Evolutionary conservation across 2,113 vertebrate genomes (phyloP).

Genomic region (Calcarius ornatus): DNA sequence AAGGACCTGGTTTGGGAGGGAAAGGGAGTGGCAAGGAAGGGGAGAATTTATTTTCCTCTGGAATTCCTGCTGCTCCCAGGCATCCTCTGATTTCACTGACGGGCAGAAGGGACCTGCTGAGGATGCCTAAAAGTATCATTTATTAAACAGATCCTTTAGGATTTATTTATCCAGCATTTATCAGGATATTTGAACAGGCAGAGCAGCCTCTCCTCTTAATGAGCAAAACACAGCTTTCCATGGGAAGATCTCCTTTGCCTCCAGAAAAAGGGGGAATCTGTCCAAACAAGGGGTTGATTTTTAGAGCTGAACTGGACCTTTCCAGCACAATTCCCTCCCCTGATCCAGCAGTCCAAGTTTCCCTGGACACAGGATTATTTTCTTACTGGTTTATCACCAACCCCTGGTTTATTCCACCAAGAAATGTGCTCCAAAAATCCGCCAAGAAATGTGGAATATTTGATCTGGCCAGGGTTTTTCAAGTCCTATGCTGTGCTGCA

Average conservation of each 20-base stretch:
- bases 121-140: neutral
- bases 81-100: rapidly evolving
- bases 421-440: neutral
- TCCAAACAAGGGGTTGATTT: neutral
- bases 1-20: neutral
- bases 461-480: neutral
- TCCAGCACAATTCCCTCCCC: neutral
- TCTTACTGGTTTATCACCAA: neutral
- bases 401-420: neutral
- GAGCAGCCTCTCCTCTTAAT: neutral
- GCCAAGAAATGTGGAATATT: neutral
- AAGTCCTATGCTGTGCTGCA: neutral
- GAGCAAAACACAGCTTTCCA: neutral
- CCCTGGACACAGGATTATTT: neutral
- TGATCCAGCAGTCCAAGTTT: neutral
- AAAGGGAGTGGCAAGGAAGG: neutral
- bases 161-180: neutral
- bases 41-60: neutral
- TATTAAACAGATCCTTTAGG: neutral
- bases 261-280: neutral
- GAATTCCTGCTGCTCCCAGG: neutral
- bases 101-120: neutral
- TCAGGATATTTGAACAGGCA: neutral
- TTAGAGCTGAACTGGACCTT: neutral
- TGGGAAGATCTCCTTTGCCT: neutral